Base-by-base conservation (phyloP, 64 coral and sea anemone species). In the Trachythela sp. region DNA sequence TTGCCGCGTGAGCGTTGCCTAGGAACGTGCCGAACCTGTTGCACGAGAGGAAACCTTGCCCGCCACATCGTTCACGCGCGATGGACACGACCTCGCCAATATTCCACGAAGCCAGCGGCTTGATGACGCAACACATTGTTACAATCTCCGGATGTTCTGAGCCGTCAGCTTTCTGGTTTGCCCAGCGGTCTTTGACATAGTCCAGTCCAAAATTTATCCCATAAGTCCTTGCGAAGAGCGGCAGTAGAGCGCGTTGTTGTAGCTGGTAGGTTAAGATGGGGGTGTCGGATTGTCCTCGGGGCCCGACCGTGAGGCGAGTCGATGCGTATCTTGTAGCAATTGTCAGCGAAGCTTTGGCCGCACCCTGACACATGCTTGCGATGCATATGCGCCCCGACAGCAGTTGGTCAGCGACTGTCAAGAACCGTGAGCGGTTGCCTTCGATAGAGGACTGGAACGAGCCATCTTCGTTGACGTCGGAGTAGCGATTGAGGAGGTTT, bases 101-200 rank as follows among this genome's bases (percentile, higher is more conserved):
- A 86, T 96, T 92, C 94, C 94, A 96, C 0, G 92, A 92, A 85
- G 94, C 86, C 13, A 96, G 49, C 14, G 94, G 92, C 71, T 96
- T 96, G 76, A 96, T 96, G 40, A 96, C 94, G 84, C 94, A 96
- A 33, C 94, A 96, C 94, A 91, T 96, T 29, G 92, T 93, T 2
- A 96, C 70, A 22, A 93, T 86, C 45, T 96, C 54, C 4, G 89
- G 76, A 71, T 96, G 94, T 4, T 96, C 92, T 22, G 94, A 93
- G 14, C 92, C 92, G 43, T 96, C 94, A 38, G 40, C 83, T 4
- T 88, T 77, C 92, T 95, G 36, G 20, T 18, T 84, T 24, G 89
- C 88, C 94, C 94, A 95, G 77, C 88, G 37, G 39, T 95, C 91
- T 54, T 95, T 95, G 38, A 90, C 80, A 64, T 91, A 85, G 17